Percentiles rank a stretch among this genome's conserved stretches.
phyloP scores from a whole-genome alignment of 2,797 vertebrate genomes.

The Phaenicophaeus curvirostris region DNA sequence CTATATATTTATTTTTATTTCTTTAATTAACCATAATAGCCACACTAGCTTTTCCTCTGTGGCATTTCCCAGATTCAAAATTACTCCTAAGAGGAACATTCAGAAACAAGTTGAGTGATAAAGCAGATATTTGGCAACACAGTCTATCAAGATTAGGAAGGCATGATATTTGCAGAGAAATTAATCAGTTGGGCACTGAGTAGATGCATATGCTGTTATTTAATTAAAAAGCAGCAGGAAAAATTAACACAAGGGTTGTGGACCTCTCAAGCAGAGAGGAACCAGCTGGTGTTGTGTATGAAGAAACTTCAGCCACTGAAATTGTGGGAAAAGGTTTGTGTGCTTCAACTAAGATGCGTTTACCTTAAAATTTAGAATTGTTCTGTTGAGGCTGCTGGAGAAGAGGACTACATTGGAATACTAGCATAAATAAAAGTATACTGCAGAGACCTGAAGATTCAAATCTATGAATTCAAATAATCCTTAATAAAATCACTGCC shows the following conservation, averaged over 20 bases:
- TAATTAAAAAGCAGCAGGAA: background rate
- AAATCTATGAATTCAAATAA: background rate
- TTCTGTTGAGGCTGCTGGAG: background rate
- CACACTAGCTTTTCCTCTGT: background rate
- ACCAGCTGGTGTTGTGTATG: background rate
- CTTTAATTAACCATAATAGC: background rate
- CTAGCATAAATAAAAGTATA: background rate
- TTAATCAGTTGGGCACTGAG: background rate
- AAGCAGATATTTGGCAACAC: background rate
- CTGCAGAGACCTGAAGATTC: background rate
- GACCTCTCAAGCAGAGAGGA: background rate
- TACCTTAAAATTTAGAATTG: background rate
- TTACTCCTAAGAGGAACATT: background rate
- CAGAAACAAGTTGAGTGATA: background rate
- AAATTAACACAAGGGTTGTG: background rate
- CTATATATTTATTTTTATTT: too few relatives aligned
- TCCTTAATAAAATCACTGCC: background rate
- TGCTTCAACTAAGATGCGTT: background rate
- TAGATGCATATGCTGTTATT: background rate
- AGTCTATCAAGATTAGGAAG: background rate
- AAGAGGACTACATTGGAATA: background rate
- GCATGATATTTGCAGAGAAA: background rate
- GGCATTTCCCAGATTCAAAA: background rate
- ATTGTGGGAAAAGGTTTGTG: background rate
- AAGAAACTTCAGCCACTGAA: background rate